Conservation (phyloP, 2,888 invertebrate species). For the Hydroisotoma schaefferi region DNA sequence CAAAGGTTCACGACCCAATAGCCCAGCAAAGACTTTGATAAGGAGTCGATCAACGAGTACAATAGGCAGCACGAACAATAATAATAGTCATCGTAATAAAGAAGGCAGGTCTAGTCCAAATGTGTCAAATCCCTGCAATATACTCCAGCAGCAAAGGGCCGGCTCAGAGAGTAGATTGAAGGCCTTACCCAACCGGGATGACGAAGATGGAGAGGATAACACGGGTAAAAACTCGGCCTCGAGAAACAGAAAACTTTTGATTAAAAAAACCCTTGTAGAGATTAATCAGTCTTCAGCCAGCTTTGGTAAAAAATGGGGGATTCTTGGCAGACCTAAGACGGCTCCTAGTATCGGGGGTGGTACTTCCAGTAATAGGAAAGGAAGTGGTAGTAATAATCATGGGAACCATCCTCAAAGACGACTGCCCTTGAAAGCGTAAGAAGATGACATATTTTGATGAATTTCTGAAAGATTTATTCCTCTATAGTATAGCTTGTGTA, state of each 20-base stretch:
- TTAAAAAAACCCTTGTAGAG: constrained; percentile 45
- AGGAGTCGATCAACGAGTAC: background rate
- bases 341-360: constrained; percentile 32
- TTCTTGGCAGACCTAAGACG: constrained; percentile 39
- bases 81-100: background rate
- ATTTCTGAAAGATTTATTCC: too few species aligned
- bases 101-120: background rate
- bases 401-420: constrained; percentile 1
- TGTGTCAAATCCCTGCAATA: background rate
- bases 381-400: background rate
- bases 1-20: constrained; percentile 34
- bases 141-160: background rate
- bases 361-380: background rate
- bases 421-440: constrained; percentile 34
- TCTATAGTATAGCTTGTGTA: too few species aligned
- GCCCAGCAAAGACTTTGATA: constrained; percentile 11
- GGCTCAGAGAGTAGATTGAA: too few species aligned
- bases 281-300: constrained; percentile 40
- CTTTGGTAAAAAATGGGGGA: constrained; percentile 33
- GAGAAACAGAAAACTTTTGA: constrained; percentile 43
- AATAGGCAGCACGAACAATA: background rate
- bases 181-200: background rate
- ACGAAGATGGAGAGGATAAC: background rate
- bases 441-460: too few species aligned
- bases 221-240: constrained; percentile 31